These are phyloP conservation scores for Sipha maydis DNA, from an alignment of 2,888 invertebrate genomes.

Conservation along the genomic window DNA sequence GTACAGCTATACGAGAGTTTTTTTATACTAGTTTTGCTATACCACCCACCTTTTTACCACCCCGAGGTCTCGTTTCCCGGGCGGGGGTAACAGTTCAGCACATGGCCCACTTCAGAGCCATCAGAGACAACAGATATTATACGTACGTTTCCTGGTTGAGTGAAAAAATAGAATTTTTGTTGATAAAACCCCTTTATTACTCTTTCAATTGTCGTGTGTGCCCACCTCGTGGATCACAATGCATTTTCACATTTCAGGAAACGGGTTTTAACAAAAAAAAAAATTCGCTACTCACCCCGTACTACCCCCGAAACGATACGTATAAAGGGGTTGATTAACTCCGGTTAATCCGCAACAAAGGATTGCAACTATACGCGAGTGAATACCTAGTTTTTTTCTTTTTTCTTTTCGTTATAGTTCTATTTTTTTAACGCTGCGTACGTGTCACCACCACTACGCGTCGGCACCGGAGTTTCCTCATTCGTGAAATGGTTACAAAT, in stretches of 20 bases:
- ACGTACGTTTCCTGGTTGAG: slow-evolving; percentile 59
- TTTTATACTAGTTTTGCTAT: slow-evolving; percentile 20
- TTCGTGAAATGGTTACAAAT: slow-evolving; percentile 62
- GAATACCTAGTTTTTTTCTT: slow-evolving; percentile 39
- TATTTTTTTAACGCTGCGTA: slow-evolving; percentile 7
- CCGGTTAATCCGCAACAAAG: slow-evolving; percentile 60
- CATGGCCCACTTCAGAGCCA: slow-evolving; percentile 62
- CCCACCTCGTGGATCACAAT: slow-evolving; percentile 48
- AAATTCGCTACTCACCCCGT: slow-evolving; percentile 12
- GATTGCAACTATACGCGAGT: slow-evolving; percentile 26
- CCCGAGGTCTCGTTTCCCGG: slow-evolving; percentile 40
- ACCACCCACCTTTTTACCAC: slow-evolving; percentile 54
- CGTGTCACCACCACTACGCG: slow-evolving; percentile 47
- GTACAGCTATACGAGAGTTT: background rate
- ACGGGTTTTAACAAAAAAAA: slow-evolving; percentile 57
- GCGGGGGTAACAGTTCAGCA: slow-evolving; percentile 52
- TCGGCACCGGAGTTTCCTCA: slow-evolving; percentile 51
- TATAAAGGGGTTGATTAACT: slow-evolving; percentile 62
- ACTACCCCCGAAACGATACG: slow-evolving; percentile 31
- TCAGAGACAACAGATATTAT: slow-evolving; percentile 60
- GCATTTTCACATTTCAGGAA: slow-evolving; percentile 60
- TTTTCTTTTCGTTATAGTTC: slow-evolving; percentile 6
- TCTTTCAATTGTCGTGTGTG: slow-evolving; percentile 59
- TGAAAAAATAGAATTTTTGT: slow-evolving; percentile 39
- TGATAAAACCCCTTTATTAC: slow-evolving; percentile 61